phyloP scores from a whole-genome alignment of 2,888 invertebrate genomes.

The Rhamphomyia laevipes region DNA sequence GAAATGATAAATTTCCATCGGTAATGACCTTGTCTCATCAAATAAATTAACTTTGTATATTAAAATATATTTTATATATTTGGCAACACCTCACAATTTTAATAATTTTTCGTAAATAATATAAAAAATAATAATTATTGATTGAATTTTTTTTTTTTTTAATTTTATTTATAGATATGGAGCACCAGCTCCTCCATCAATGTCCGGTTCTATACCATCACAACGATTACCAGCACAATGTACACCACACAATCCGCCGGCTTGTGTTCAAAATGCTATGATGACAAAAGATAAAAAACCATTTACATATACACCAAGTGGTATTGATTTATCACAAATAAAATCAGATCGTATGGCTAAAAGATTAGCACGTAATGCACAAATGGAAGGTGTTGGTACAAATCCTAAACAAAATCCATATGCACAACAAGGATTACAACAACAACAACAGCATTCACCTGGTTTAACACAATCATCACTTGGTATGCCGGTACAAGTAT shows the following conservation, averaged over 20 bases:
- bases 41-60: not conserved
- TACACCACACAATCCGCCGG: constrained; percentile 49
- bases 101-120: not conserved
- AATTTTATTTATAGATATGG: constrained; percentile 27
- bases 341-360: constrained; percentile 82
- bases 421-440: constrained; percentile 28
- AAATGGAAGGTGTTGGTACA: constrained; percentile 53
- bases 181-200: constrained; percentile 34
- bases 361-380: constrained; percentile 56
- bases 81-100: not conserved
- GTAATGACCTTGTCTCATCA: too few relatives aligned
- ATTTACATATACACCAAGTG: constrained; percentile 92
- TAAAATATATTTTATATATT: not conserved
- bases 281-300: constrained; percentile 94
- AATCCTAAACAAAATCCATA: constrained; percentile 42
- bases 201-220: constrained; percentile 22
- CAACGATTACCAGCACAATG: constrained; percentile 22
- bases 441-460: constrained; percentile 39
- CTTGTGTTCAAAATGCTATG: constrained; percentile 86
- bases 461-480: constrained; percentile 38
- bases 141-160: not conserved
- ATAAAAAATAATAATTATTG: too few relatives aligned
- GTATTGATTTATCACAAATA: constrained; percentile 81
- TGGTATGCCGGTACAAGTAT: constrained; percentile 52
- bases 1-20: too few relatives aligned